Conservation (phyloP, 2,797 vertebrate genomes). For the Ctenopoma kingsleyae region DNA sequence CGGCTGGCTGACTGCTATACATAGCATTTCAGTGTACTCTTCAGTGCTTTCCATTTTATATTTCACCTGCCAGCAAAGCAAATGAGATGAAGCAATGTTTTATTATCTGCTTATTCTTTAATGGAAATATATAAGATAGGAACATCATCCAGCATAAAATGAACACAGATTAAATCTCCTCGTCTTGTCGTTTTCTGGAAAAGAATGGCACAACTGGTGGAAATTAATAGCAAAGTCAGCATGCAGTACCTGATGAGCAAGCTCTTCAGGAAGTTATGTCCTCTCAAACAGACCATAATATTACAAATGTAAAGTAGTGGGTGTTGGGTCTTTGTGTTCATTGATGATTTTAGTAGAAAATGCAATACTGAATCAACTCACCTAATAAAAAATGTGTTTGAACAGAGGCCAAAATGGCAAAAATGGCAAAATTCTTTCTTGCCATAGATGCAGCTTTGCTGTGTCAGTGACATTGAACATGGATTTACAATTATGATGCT, state of each 20-base stretch:
- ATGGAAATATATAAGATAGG: conserved; percentile 46
- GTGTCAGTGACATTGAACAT: conserved; percentile 29
- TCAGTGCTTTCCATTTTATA: conserved; percentile 36
- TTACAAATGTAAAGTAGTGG: conserved; percentile 32
- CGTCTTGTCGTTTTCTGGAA: not conserved
- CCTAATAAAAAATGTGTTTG: conserved; percentile 33
- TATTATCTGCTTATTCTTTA: conserved; percentile 61
- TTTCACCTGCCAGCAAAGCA: conserved; percentile 34
- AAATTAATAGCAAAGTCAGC: conserved; percentile 41
- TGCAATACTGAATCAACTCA: conserved; percentile 24
- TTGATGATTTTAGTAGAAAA: conserved; percentile 30
- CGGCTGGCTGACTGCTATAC: conserved; percentile 42
- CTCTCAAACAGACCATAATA: conserved; percentile 28
- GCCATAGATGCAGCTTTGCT: conserved; percentile 14
- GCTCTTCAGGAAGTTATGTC: conserved; percentile 7
- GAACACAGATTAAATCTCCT: conserved; percentile 6
- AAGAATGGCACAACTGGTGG: conserved; percentile 19
- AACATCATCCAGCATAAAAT: conserved; percentile 28
- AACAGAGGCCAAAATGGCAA: conserved; percentile 11
- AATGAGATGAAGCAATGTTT: conserved; percentile 52
- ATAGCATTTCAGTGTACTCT: conserved; percentile 69
- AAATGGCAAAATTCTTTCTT: conserved; percentile 12
- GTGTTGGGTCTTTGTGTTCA: conserved; percentile 33
- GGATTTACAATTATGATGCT: not conserved
- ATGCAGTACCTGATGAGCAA: conserved; percentile 15